phyloP scores from a whole-genome alignment of 2,888 invertebrate genomes.

The Amiota minor region DNA sequence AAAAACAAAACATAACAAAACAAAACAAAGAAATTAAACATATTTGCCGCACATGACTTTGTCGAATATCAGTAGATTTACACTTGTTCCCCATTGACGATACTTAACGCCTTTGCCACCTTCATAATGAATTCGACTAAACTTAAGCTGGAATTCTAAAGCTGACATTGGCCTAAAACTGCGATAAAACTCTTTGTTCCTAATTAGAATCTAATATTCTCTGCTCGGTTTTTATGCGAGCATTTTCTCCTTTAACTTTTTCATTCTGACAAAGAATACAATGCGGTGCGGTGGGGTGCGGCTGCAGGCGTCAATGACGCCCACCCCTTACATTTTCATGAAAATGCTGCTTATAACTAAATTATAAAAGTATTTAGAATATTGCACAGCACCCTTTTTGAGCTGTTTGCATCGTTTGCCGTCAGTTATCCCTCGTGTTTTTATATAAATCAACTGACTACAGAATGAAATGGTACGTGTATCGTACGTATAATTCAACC shows the following conservation, averaged over 20 bases:
- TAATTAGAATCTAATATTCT: slow-evolving; percentile 67
- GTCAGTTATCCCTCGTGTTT: slow-evolving; percentile 33
- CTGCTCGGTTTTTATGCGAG: neutral
- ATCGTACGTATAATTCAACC: slow-evolving; percentile 37
- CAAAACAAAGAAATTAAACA: slow-evolving; percentile 48
- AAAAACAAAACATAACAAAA: neutral
- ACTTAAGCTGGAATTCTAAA: slow-evolving; percentile 18
- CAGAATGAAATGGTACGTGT: slow-evolving; percentile 12
- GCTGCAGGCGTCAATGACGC: slow-evolving; percentile 36
- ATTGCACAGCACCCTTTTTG: slow-evolving; percentile 34
- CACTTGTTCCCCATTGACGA: slow-evolving; percentile 40
- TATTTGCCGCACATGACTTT: slow-evolving; percentile 62
- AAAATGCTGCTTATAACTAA: slow-evolving; percentile 58
- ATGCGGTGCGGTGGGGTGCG: slow-evolving; percentile 29
- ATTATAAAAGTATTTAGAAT: slow-evolving; percentile 65
- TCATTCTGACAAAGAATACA: too few species aligned
- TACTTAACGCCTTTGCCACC: slow-evolving; percentile 36
- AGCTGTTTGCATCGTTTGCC: neutral
- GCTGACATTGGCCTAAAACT: slow-evolving; percentile 34
- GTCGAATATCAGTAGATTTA: slow-evolving; percentile 56
- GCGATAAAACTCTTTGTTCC: slow-evolving; percentile 50
- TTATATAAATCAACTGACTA: slow-evolving; percentile 54
- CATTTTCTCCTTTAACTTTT: too few species aligned
- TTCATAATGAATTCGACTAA: too few species aligned
- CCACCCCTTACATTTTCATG: slow-evolving; percentile 40